These are phyloP conservation scores for Zapornia atra DNA, from an alignment of 2,113 vertebrate species.

Conservation along the genomic window DNA sequence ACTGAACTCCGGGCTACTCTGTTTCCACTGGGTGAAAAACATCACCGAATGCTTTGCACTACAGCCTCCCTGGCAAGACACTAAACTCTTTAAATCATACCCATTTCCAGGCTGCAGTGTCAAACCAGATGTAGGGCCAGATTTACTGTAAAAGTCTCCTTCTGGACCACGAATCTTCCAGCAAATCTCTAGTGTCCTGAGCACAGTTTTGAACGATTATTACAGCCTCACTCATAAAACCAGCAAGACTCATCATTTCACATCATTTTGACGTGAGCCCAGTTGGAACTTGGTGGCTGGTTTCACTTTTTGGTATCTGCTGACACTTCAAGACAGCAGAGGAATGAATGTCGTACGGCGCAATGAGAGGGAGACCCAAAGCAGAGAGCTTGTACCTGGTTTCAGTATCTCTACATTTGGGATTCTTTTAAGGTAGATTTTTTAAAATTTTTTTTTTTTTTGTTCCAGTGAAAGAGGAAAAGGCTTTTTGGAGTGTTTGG, in stretches of 20 bases:
- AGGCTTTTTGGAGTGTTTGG: background rate
- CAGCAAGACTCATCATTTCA: background rate
- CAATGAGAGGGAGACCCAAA: background rate
- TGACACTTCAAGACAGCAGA: background rate
- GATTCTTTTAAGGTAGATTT: background rate
- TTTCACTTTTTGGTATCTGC: background rate
- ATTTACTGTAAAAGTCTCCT: conserved; percentile 2
- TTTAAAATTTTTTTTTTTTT: background rate
- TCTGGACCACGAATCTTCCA: background rate
- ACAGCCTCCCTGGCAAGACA: background rate
- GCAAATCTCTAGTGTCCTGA: background rate
- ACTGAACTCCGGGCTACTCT: background rate
- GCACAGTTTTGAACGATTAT: background rate
- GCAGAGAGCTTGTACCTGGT: background rate
- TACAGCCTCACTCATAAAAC: background rate
- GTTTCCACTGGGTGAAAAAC: background rate
- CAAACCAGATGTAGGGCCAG: background rate
- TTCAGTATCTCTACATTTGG: background rate
- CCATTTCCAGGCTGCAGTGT: background rate
- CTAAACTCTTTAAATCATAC: background rate
- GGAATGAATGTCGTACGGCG: background rate
- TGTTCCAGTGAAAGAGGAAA: background rate
- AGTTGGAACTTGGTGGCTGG: background rate
- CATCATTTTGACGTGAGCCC: background rate
- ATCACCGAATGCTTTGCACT: background rate